These are phyloP conservation scores for human DNA, from an alignment of 2,113 vertebrate species.

Conservation along the genomic window GRCh38 chr18:4124501-4125000, in stretches of 20 bases:
- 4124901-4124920: not conserved
- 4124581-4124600: not conserved
- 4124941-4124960: not conserved
- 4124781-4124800: not conserved
- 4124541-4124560: not conserved
- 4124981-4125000: not conserved
- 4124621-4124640: not conserved
- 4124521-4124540: not conserved
- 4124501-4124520: not conserved
- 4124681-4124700: not conserved
- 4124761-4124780: conserved; percentile 6
- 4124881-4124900: not conserved
- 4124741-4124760: not conserved
- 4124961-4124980: not conserved
- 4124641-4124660: conserved; percentile 10
- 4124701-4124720: conserved; percentile 6
- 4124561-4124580: conserved; percentile 16
- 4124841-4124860: not conserved
- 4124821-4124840: not conserved
- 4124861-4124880: not conserved
- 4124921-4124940: not conserved
- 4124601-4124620: not conserved
- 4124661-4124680: not conserved
- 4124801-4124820: not conserved
- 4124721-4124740: conserved; percentile 11